These are phyloP conservation scores for Leistus spinibarbis DNA, from an alignment of 2,888 invertebrate species.

Conservation along the genomic window DNA sequence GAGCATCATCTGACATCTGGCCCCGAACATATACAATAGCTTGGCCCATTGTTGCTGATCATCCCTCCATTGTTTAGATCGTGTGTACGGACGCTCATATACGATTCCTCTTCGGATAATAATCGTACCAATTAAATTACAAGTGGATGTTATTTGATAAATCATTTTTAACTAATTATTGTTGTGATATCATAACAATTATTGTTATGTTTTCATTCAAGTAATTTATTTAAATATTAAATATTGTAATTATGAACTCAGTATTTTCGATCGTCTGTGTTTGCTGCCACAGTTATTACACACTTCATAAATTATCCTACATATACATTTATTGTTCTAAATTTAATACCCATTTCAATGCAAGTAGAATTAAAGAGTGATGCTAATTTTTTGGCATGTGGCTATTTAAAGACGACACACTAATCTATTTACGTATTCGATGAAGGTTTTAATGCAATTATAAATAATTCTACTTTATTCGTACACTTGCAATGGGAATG, in stretches of 20 bases:
- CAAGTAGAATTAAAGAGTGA: neutral
- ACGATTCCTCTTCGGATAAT: neutral
- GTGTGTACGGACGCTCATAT: no score
- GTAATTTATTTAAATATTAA: neutral
- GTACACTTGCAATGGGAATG: neutral
- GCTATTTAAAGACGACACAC: neutral
- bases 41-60: slow-evolving; percentile 12
- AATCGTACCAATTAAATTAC: slow-evolving; percentile 11
- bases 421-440: slow-evolving; percentile 1
- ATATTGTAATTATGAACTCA: neutral
- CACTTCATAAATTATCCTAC: no score
- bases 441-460: slow-evolving; percentile 6
- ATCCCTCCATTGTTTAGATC: neutral
- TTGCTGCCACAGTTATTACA: no score
- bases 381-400: neutral
- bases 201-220: no score
- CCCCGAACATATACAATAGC: neutral
- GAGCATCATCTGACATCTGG: slow-evolving; percentile 8
- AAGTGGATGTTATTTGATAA: slow-evolving; percentile 1
- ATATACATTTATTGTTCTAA: no score
- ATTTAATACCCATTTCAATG: no score
- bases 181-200: neutral
- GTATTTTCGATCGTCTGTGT: no score
- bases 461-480: neutral
- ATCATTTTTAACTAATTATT: neutral